phyloP scores from a whole-genome alignment of 2,113 vertebrate species.

The Gavialis gangeticus region DNA sequence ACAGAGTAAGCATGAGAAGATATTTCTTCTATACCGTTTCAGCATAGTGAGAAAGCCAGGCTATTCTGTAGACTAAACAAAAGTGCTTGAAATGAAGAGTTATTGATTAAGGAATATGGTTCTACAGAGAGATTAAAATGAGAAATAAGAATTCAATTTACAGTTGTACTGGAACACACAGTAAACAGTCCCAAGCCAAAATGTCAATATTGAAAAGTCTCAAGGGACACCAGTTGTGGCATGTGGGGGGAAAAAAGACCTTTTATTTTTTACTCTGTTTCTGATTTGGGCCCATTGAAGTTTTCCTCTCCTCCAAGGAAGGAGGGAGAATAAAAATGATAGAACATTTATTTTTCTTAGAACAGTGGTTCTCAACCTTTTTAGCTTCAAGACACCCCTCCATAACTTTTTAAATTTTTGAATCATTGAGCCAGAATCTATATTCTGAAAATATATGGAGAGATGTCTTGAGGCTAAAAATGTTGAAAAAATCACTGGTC shows the following conservation, averaged over 20 bases:
- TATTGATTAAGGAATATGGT: neutral
- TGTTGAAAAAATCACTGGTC: too few species aligned
- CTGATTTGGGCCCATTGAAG: neutral
- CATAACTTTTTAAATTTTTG: too few species aligned
- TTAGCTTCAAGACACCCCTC: too few species aligned
- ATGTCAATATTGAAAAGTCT: neutral
- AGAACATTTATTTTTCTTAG: neutral
- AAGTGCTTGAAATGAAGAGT: neutral
- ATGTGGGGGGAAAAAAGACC: neutral
- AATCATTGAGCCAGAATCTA: too few species aligned
- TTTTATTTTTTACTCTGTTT: neutral
- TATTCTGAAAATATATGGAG: too few species aligned
- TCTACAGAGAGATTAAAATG: neutral
- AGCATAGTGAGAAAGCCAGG: too few species aligned
- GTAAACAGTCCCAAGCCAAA: neutral
- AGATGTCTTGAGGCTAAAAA: too few species aligned
- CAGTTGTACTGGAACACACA: neutral
- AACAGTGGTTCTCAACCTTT: neutral
- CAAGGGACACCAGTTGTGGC: neutral
- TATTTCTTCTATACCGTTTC: neutral
- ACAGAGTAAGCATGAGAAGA: neutral
- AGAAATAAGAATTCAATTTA: neutral
- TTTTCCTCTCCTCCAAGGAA: neutral
- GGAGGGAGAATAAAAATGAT: neutral
- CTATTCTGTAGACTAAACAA: neutral